phyloP scores from a whole-genome alignment of 2,797 vertebrate species.

The Molossus molossus region DNA sequence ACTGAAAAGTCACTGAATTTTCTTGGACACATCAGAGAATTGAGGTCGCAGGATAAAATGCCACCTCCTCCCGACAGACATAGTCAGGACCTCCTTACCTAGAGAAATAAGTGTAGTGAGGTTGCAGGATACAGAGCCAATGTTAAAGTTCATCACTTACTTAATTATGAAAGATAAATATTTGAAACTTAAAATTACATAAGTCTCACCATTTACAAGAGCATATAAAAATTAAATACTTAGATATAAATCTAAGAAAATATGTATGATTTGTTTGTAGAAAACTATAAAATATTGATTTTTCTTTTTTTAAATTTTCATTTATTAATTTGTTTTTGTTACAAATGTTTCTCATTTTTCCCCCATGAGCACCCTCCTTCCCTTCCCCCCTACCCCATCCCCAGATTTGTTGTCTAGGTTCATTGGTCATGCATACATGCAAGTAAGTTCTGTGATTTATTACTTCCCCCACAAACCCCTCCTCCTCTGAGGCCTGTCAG shows the following conservation, averaged over 20 bases:
- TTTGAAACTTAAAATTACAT: not conserved
- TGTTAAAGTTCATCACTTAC: not conserved
- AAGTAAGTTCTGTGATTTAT: no score
- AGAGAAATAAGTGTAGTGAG: not conserved
- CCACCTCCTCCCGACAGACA: not conserved
- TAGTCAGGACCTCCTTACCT: not conserved
- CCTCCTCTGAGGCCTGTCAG: no score
- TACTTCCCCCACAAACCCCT: no score
- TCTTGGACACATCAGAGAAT: not conserved
- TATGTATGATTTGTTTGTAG: not conserved
- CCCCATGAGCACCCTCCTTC: no score
- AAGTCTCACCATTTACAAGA: not conserved
- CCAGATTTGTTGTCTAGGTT: no score
- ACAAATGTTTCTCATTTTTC: no score
- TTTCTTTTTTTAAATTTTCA: not conserved
- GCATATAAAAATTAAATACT: not conserved
- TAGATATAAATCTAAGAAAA: not conserved
- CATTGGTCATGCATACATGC: no score
- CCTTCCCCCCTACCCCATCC: no score
- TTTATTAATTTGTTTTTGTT: no score
- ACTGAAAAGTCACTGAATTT: not conserved
- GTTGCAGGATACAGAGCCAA: not conserved
- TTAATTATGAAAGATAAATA: not conserved
- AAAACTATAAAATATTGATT: not conserved
- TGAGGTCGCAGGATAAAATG: not conserved